Evolutionary conservation across 2,797 vertebrate genomes (phyloP), one percentile per base, ranked within the genome.

Genomic region (Melopsittacus undulatus): DNA sequence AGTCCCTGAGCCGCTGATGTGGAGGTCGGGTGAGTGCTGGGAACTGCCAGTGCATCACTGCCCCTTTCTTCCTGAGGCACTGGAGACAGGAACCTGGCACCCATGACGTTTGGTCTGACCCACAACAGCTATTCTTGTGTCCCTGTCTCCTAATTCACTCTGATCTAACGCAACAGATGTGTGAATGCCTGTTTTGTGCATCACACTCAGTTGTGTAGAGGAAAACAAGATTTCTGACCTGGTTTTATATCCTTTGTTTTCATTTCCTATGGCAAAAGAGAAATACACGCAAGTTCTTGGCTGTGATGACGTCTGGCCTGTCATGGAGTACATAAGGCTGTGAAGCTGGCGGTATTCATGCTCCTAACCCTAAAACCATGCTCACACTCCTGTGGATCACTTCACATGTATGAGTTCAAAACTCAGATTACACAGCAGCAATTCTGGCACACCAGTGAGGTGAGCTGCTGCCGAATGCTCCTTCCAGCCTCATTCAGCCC

Each of bases 401-500:
- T 67, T 77, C 20, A 52, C 40, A 9, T 21, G 18, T 32, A 17
- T 13, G 23, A 85, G 42, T 46, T 87, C 83, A 49, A 2, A 3
- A 32, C 52, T 78, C 49, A 5, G 63, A 34, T 66, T 46, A 29
- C 13, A 7, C 32, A 20, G 38, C 4, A 30, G 63, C 0, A 4
- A 26, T 76, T 77, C 21, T 74, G 59, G 40, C 40, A 40, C 0
- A 0, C 40, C 67, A 30, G 16, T 23, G 36, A 43, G 30, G 29
- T 52, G 17, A 0, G 0, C 0, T 0, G 32, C 16, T 70, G 62
- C 51, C 0, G 0, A 67, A 36, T n/a, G 2, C 48, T 68, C 34
- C 56, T 78, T 72, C 32, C 67, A 63, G 32, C 46, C 62, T 89
- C 2, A 0, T 83, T 77, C 75, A 61, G 29, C 38, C 34, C 19